Conservation (phyloP, 2,797 vertebrate genomes). For the Epinephelus awoara region DNA sequence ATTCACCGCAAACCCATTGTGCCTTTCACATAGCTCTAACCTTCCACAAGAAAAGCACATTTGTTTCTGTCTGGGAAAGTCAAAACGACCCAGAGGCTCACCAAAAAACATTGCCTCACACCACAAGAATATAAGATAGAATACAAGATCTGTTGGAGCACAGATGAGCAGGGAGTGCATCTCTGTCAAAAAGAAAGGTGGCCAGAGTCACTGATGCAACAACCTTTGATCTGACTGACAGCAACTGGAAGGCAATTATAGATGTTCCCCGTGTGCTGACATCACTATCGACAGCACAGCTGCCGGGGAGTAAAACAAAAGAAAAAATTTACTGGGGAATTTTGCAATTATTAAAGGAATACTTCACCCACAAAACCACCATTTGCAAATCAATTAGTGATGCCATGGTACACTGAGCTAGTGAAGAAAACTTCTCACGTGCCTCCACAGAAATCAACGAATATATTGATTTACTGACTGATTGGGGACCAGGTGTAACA, state of each 20-base stretch:
- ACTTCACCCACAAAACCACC: no score
- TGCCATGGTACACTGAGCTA: no score
- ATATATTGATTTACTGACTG: no score
- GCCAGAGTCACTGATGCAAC: constrained; percentile 20
- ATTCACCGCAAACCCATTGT: constrained; percentile 13
- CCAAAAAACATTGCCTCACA: neutral
- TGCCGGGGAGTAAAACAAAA: neutral
- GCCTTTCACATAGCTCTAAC: constrained; percentile 7
- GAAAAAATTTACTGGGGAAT: neutral
- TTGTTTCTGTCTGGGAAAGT: constrained; percentile 22
- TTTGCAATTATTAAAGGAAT: neutral
- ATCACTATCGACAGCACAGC: neutral
- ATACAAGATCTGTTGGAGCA: constrained; percentile 18
- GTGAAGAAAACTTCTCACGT: no score
- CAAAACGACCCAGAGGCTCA: constrained; percentile 1
- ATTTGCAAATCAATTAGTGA: no score
- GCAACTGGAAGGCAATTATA: constrained; percentile 27
- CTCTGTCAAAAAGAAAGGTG: constrained; percentile 29
- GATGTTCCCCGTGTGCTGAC: constrained; percentile 16
- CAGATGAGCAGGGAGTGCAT: neutral
- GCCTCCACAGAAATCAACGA: no score
- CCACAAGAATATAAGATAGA: neutral
- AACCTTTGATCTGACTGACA: constrained; percentile 44
- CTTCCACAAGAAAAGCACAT: constrained; percentile 30
- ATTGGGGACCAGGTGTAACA: no score